phyloP scores from a whole-genome alignment of 92 coral and sea anemone genomes.

The Heteractis magnifica region DNA sequence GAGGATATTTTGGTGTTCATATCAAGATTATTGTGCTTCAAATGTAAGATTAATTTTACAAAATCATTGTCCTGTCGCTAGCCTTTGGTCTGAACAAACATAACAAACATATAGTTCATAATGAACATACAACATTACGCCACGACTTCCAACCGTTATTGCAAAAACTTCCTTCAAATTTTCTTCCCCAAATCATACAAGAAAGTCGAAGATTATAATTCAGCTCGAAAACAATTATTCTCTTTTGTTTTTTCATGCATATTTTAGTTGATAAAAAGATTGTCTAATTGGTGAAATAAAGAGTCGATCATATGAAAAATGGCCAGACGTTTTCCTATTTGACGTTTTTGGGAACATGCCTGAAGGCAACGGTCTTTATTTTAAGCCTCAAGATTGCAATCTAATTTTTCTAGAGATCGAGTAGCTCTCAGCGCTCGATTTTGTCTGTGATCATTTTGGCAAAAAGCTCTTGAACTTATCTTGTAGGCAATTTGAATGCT shows the following conservation, averaged over 20 bases:
- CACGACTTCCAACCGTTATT: not conserved
- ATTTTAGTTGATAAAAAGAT: not conserved
- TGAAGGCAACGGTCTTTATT: not conserved
- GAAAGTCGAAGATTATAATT: not conserved
- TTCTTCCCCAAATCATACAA: not conserved
- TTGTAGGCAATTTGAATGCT: not conserved
- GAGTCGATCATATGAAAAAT: not conserved
- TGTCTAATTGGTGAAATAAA: not conserved
- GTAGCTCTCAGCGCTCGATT: not conserved
- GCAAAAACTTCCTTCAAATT: not conserved
- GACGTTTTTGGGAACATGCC: not conserved
- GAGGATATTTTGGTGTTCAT: too few relatives aligned
- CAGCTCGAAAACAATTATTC: not conserved
- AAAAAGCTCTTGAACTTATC: conserved; percentile 3
- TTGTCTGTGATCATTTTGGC: not conserved
- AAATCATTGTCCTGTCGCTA: too few relatives aligned
- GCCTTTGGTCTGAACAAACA: too few relatives aligned
- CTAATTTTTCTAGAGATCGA: not conserved
- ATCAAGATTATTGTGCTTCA: too few relatives aligned
- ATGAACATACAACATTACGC: too few relatives aligned
- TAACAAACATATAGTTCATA: too few relatives aligned
- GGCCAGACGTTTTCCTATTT: conserved; percentile 2
- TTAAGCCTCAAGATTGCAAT: not conserved
- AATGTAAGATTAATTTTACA: too few relatives aligned
- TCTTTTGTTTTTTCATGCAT: not conserved